Evolutionary conservation across 1,140 invertebrate genomes (phyloP).

Genomic region (Musca vetustissima): DNA sequence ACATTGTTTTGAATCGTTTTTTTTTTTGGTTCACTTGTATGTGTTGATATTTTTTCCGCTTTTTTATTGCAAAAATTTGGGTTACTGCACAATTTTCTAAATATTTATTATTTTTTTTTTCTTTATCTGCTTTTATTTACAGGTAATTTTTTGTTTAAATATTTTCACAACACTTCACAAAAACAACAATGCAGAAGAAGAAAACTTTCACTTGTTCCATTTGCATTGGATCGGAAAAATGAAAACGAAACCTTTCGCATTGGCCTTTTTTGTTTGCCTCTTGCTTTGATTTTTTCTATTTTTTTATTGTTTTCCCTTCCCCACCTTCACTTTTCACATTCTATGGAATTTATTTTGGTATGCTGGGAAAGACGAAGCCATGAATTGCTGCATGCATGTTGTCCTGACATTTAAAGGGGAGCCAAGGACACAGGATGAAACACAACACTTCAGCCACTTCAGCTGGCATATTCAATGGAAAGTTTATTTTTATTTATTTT

Average conservation of each 20-base stretch:
- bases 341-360: too few species aligned
- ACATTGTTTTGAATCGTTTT: neutral
- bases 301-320: too few species aligned
- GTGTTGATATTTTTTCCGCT: neutral
- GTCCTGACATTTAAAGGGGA: constrained; percentile 16
- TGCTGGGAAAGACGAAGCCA: neutral
- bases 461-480: neutral
- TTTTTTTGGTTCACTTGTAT: neutral
- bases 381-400: constrained; percentile 6
- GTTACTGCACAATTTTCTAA: too few species aligned
- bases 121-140: too few species aligned
- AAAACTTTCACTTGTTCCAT: constrained; percentile 1
- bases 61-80: neutral
- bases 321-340: neutral
- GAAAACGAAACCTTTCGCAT: too few species aligned
- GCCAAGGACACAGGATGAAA: neutral
- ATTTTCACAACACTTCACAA: neutral
- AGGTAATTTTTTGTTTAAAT: neutral
- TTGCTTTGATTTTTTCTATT: too few species aligned
- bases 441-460: too few species aligned
- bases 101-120: too few species aligned
- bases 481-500: neutral
- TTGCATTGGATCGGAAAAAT: neutral
- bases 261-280: neutral
- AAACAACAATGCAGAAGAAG: neutral